A percentile compares a stretch with the other conserved stretches of the same genome.
These are phyloP conservation scores for Acrocephalus arundinaceus DNA, from an alignment of 2,113 vertebrate species.

Conservation along the genomic window DNA sequence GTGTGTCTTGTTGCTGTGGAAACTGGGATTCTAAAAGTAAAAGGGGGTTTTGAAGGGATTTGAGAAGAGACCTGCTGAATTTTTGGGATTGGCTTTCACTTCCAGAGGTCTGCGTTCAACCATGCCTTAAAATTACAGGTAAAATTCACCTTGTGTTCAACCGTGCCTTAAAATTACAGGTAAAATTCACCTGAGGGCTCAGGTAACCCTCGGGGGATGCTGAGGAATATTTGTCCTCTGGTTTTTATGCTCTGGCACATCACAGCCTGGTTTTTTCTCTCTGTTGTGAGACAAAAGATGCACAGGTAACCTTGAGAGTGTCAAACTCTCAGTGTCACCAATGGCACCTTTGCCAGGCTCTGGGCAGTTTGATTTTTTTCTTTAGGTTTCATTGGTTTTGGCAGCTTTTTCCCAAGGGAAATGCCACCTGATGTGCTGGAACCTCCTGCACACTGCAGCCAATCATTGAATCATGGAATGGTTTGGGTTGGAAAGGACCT, in stretches of 20 bases:
- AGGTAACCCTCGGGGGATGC: neutral
- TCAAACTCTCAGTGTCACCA: neutral
- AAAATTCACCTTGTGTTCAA: neutral
- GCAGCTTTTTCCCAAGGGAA: neutral
- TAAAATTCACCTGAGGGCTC: neutral
- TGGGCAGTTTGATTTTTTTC: neutral
- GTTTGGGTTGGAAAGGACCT: neutral
- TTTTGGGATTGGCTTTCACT: neutral
- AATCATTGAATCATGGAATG: neutral
- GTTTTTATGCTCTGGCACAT: neutral
- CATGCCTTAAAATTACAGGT: neutral
- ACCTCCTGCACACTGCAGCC: neutral
- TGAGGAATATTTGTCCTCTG: neutral
- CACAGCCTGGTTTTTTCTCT: neutral
- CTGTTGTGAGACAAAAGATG: neutral
- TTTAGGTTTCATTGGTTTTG: rapidly evolving
- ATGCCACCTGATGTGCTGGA: rapidly evolving
- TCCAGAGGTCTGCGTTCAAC: neutral
- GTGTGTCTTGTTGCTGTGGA: conserved; percentile 71
- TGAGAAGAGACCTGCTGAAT: neutral
- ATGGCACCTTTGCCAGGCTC: neutral
- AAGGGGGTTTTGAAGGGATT: neutral
- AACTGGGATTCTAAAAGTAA: conserved; percentile 43
- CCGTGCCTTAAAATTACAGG: neutral
- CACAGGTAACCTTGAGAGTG: neutral